Evolutionary conservation across 2,888 invertebrate species (phyloP), one percentile per base, ranked within the genome.

Genomic region (Drosophila recens): DNA sequence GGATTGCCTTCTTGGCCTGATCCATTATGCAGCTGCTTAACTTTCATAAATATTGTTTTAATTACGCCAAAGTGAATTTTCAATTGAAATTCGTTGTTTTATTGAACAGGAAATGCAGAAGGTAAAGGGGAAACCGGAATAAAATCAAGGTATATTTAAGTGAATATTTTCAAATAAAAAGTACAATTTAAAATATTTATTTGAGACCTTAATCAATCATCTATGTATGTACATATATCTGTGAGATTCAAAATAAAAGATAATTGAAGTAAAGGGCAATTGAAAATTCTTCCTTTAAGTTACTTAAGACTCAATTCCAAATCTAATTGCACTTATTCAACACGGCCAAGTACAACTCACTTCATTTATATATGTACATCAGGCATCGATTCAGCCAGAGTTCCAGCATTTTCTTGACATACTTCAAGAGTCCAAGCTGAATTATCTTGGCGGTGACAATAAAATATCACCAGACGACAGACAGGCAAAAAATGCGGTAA

Each of bases 401-500:
- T 36, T 34, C 15, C 43, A 49, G 23, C 53, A 65, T 46, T 65
- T 54, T 48, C 42, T 40, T 38, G 36, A 66, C 20, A 40, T 63
- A 30, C 42, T 76, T 51, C 3, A 40, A 30, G 23, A 48, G 56
- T 52, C 17, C 13, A 15, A 15, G 51, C 15, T 34, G 48, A 56
- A 53, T 53, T 61, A 48, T 68, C 40, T 33, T 38, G 34, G 15
- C 53, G 30, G 23, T 74, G 79, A 36, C 69, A 71, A 71, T 72
- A 85, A 87, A 72, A 79, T 69, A 72, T 66, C 45, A 36, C n/a
- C 45, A 36, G 54, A 40, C 38, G 4, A 10, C 53, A 51, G 51
- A 17, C 30, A 43, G 30, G 66, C 51, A 53, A 68, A 73, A 71
- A 70, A 81, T 81, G 71, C 66, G 63, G 51, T 66, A 73, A 72